Evolutionary conservation across 2,888 invertebrate genomes (phyloP).

Genomic region (Aleiodes testaceus): DNA sequence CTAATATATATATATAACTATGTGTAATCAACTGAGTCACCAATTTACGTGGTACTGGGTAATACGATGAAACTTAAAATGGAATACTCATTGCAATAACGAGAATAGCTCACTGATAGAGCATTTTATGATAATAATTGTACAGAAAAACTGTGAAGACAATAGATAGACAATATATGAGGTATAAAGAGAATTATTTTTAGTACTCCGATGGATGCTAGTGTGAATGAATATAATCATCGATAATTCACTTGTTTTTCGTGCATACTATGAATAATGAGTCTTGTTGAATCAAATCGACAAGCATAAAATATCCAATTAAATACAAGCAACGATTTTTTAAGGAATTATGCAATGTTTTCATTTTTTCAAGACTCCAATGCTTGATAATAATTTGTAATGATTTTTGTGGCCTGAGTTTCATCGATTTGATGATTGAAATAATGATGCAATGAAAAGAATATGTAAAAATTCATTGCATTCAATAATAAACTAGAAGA

Average conservation of each 20-base stretch:
- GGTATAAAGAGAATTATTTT: background rate
- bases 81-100: background rate
- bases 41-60: background rate
- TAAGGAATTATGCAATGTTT: background rate
- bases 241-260: too few relatives aligned
- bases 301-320: slow-evolving; percentile 2
- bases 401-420: background rate
- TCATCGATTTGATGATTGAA: background rate
- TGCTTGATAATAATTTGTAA: slow-evolving; percentile 7
- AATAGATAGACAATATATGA: slow-evolving; percentile 16
- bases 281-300: slow-evolving; percentile 1
- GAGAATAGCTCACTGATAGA: background rate
- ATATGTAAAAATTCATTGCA: background rate
- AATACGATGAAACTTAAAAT: background rate
- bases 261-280: too few relatives aligned
- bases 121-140: slow-evolving; percentile 5
- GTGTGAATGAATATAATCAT: slow-evolving; percentile 8
- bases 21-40: background rate
- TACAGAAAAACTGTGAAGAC: slow-evolving; percentile 27
- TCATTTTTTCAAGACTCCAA: slow-evolving; percentile 3
- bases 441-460: background rate
- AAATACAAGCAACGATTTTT: slow-evolving; percentile 20
- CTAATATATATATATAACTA: too few relatives aligned
- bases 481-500: too few relatives aligned
- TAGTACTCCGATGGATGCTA: slow-evolving; percentile 9